Percentiles rank a stretch among this genome's conserved stretches.
Conservation (phyloP, 2,888 invertebrate genomes). For the Drosophila bunnanda region DNA sequence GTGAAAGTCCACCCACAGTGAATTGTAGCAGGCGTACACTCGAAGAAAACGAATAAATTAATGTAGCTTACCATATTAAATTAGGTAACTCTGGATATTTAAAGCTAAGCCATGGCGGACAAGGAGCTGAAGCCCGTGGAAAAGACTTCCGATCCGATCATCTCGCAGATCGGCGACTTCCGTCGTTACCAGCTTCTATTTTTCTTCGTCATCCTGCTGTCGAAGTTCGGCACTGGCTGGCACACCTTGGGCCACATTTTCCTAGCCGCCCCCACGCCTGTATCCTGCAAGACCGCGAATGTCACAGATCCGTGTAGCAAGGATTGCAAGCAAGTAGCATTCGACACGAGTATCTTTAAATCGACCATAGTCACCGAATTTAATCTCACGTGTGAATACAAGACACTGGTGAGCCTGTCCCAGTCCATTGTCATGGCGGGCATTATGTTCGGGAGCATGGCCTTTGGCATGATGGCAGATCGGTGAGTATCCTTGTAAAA, state of each 20-base stretch:
- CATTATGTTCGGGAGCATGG: conserved; percentile 90
- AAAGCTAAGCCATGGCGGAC: neutral
- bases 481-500: too few relatives aligned
- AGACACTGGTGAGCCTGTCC: conserved; percentile 89
- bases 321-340: conserved; percentile 86
- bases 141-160: conserved; percentile 86
- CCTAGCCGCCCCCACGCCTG: conserved; percentile 88
- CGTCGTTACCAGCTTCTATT: conserved; percentile 91
- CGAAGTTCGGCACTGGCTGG: conserved; percentile 93
- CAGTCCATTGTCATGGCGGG: conserved; percentile 92
- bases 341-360: conserved; percentile 88
- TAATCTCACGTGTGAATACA: conserved; percentile 87
- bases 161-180: conserved; percentile 89
- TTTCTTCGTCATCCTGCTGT: conserved; percentile 88
- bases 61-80: neutral
- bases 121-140: conserved; percentile 37
- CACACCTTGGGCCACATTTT: conserved; percentile 92
- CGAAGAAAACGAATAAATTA: neutral
- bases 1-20: conserved; percentile 45
- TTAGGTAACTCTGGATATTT: neutral
- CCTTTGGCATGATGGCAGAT: conserved; percentile 91
- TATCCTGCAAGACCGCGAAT: conserved; percentile 85
- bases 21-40: conserved; percentile 9
- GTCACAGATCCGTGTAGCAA: conserved; percentile 85
- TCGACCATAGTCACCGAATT: conserved; percentile 91